Percentiles rank a stretch among this genome's conserved stretches.
Conservation (phyloP, 2,113 vertebrate genomes). For the Crotalus helleri region DNA sequence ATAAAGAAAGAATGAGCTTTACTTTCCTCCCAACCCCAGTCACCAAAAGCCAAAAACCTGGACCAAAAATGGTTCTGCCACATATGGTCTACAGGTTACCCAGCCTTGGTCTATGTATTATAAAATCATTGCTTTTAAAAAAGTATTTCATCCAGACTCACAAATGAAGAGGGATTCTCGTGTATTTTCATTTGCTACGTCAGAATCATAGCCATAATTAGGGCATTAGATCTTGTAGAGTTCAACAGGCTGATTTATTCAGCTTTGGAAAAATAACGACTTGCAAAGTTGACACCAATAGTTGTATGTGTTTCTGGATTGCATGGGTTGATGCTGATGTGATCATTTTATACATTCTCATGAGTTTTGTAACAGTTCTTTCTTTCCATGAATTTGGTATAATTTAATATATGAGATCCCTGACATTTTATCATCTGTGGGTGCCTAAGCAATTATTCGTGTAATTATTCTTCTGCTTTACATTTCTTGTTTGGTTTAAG, state of each 20-base stretch:
- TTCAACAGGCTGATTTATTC: not conserved
- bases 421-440: conserved; percentile 1
- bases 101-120: not conserved
- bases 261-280: not conserved
- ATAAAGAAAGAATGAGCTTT: not conserved
- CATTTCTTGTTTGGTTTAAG: conserved; percentile 22
- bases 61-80: not conserved
- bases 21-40: not conserved
- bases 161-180: not conserved
- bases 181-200: not conserved
- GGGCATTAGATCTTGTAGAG: not conserved
- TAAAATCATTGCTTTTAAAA: not conserved
- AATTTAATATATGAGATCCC: not conserved
- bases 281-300: not conserved
- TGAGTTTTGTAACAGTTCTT: not conserved
- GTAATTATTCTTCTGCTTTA: conserved; percentile 25
- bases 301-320: not conserved
- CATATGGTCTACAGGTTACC: not conserved
- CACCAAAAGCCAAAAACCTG: not conserved
- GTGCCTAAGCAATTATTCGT: conserved; percentile 19
- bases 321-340: not conserved
- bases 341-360: not conserved
- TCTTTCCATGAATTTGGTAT: not conserved
- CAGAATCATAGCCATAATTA: not conserved
- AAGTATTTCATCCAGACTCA: not conserved